A percentile compares a stretch with the other conserved stretches of the same genome.
Conservation (phyloP, 1,140 invertebrate species). For the Sweltsa coloradensis region DNA sequence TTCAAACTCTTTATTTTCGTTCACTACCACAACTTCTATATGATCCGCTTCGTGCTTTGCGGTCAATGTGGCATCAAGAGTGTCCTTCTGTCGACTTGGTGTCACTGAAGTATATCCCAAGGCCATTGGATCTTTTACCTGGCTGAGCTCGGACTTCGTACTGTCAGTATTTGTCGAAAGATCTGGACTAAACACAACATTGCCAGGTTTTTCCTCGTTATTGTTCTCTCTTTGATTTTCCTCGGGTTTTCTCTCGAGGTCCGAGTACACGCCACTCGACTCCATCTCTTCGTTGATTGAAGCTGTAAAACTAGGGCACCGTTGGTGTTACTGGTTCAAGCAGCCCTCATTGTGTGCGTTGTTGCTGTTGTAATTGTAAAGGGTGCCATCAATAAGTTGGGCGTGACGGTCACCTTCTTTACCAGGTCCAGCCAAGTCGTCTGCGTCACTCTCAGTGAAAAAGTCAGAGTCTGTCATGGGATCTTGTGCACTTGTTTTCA, state of each 20-base stretch:
- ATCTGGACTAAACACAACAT: no score
- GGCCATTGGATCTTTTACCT: no score
- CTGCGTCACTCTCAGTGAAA: constrained; percentile 76
- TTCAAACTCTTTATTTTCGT: no score
- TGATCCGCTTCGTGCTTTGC: no score
- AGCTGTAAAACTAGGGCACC: constrained; percentile 34
- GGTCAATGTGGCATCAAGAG: no score
- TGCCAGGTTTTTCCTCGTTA: no score
- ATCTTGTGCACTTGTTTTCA: constrained; percentile 37
- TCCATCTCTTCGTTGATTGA: constrained; percentile 57
- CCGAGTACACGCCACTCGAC: constrained; percentile 73
- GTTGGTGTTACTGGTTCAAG: constrained; percentile 21
- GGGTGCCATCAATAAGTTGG: constrained; percentile 70
- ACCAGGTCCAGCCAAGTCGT: no score
- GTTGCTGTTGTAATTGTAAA: constrained; percentile 55
- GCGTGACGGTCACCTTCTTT: constrained; percentile 56
- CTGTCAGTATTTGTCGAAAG: constrained; percentile 18
- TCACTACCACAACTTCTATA: no score
- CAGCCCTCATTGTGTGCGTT: constrained; percentile 28
- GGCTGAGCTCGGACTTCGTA: constrained; percentile 24
- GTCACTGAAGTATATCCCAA: no score
- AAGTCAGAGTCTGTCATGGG: constrained; percentile 83
- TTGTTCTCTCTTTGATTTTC: no score
- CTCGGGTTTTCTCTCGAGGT: constrained; percentile 50
- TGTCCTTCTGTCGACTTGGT: no score